phyloP scores from a whole-genome alignment of 92 coral and sea anemone species.

The Zoanthus solanderi region DNA sequence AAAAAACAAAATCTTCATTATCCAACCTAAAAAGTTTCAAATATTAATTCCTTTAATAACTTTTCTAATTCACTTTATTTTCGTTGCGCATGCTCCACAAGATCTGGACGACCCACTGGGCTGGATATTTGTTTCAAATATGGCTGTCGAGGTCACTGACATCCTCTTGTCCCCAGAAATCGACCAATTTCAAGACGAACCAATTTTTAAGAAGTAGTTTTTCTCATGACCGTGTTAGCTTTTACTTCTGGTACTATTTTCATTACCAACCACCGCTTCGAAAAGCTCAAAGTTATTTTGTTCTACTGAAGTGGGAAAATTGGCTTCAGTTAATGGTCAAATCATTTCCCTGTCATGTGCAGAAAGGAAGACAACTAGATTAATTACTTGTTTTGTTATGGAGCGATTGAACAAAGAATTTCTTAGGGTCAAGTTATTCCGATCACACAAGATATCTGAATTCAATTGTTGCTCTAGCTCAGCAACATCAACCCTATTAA shows the following conservation, averaged over 20 bases:
- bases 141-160: too few species aligned
- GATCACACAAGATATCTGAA: slow-evolving; percentile 36
- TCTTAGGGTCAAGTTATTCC: slow-evolving; percentile 51
- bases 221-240: slow-evolving; percentile 63
- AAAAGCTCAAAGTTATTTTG: slow-evolving; percentile 53
- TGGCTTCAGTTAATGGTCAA: slow-evolving; percentile 66
- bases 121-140: too few species aligned
- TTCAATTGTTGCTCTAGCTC: slow-evolving; percentile 54
- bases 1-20: not conserved
- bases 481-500: slow-evolving; percentile 29
- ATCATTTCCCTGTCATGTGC: slow-evolving; percentile 69
- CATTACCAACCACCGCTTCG: slow-evolving; percentile 44
- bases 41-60: too few species aligned
- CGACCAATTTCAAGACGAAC: too few species aligned
- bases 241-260: slow-evolving; percentile 51
- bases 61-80: too few species aligned
- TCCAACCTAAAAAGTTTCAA: too few species aligned
- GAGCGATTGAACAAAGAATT: slow-evolving; percentile 53
- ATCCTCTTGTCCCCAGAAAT: too few species aligned
- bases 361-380: slow-evolving; percentile 57
- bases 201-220: slow-evolving; percentile 9
- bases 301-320: slow-evolving; percentile 20
- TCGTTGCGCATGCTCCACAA: too few species aligned
- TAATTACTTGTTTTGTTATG: slow-evolving; percentile 64
- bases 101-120: too few species aligned